Evolutionary conservation across 2,797 vertebrate species (phyloP), one percentile per base, ranked within the genome.

Genomic region (Pantherophis vulpinus): DNA sequence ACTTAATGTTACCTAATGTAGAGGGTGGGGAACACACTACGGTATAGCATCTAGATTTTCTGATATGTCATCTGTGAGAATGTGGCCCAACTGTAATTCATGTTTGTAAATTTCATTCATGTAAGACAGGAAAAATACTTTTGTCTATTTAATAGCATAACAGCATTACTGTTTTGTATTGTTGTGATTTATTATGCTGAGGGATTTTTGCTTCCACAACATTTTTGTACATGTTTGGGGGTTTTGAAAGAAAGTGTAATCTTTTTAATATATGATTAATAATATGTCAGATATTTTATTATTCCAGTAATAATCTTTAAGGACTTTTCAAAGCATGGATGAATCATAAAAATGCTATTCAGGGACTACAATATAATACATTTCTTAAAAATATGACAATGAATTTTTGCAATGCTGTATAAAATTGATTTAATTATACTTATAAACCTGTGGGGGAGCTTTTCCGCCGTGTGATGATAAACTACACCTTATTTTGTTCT

Each of bases 361-460:
- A 91, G 94, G 87, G 92, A 94, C 70, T 93, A 87, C 54, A 70
- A 54, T 83, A 63, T 55, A 63, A 90, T 90, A 86, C 89, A 51
- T 92, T 94, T 91, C 89, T 92, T 92, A 89, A 51, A 66, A 51
- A 89, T 74, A 91, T 86, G 86, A 92, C 37, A 89, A 92, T 91
- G 88, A 91, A 87, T 91, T 93, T 88, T 16, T 59, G 91, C 92
- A 94, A 87, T 93, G 89, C 74, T 93, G 89, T 93, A 93, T 94
- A 96, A 58, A 96, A 95, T 95, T 95, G 91, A 96, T 87, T 94
- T 32, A 90, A 94, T 92, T 97, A 97, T 95, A 96, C 97, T 96
- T 97, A 96, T 97, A 96, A 86, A 94, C 91, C 54, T 93, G 93
- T 95, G 29, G 25, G 4, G 93, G 9, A 87, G 93, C 94, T 95